phyloP scores from a whole-genome alignment of 1,140 invertebrate species.

The Brachystomella parvula region DNA sequence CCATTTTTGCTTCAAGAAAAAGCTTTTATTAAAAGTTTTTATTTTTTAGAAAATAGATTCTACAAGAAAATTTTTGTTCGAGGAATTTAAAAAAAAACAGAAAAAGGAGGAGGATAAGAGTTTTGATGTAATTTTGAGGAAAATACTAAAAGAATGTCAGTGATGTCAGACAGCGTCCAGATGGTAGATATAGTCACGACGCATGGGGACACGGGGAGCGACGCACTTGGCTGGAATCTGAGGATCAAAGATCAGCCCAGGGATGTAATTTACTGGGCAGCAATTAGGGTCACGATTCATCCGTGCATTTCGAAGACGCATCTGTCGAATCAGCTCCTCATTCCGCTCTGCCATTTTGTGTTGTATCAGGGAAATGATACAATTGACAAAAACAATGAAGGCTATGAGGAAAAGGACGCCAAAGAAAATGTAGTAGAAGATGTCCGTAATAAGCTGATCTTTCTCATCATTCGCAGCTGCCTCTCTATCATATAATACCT shows the following conservation, averaged over 20 bases:
- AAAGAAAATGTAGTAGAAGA: slow-evolving; percentile 19
- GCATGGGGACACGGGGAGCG: neutral
- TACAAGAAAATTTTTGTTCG: neutral
- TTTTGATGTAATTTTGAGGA: too few relatives aligned
- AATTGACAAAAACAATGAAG: neutral
- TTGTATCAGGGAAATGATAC: neutral
- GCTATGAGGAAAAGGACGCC: slow-evolving; percentile 13
- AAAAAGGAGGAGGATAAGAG: neutral
- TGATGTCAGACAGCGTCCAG: neutral
- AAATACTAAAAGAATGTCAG: neutral
- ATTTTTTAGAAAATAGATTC: neutral
- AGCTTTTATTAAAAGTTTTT: neutral
- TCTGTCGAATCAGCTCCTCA: neutral
- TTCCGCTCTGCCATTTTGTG: neutral
- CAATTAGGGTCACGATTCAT: neutral
- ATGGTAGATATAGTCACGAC: neutral
- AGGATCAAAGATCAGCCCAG: neutral
- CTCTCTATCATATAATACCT: neutral
- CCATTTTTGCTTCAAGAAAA: neutral
- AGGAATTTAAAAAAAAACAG: neutral
- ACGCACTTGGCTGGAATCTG: neutral
- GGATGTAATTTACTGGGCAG: neutral
- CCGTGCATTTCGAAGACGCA: neutral
- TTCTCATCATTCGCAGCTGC: neutral
- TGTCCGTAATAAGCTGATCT: slow-evolving; percentile 1